Evolutionary conservation across 1,140 invertebrate species (phyloP), one percentile per base, ranked within the genome.

Genomic region (Hypothenemus hampei): DNA sequence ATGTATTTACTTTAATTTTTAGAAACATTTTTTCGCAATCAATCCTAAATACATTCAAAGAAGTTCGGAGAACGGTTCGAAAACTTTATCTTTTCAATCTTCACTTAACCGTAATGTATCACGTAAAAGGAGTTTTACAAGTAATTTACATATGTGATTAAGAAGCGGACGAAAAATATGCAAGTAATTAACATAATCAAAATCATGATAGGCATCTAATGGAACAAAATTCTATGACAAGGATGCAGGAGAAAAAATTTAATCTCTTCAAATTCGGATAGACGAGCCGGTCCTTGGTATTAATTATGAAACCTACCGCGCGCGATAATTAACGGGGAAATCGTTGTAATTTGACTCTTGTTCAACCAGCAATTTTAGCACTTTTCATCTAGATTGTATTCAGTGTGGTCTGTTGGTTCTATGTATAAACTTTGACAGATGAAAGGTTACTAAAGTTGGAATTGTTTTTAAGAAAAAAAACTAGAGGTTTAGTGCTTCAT

Each of bases 171-270:
- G 13, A 40, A 50, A 50, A 26, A 50, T 50, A 39, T 39, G 36
- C 36, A 50, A 39, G 36, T 50, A 50, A 50, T 50, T 40, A 37
- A 49, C 46, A 49, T 50, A 50, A 39, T 50, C 36, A 29, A 50
- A 50, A 50, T 35, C 21, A 26, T 23, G 36, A 39, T 39, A 40
- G 21, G 48, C 35, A 40, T 50, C 48, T 50, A 50, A 48, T 48
- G 26, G 26, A 13, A 31, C 26, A 31, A 31, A 37, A 5, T 19
- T 46, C 33, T 46, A 33, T 23, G 20, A 48, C 29, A 22, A 21
- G 43, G 43, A 29, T 19, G 43, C n/a, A 19, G 7, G 20, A 31
- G 19, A 50, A 50, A 40, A 24, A 37, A 37, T 22, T 43, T 49
- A 40, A 40, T 40, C 48, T 39, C 23, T 15, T 40, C n/a, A 13